These are phyloP conservation scores for Cladorhizidae sp. DNA, from an alignment of 37 sponge, comb jelly and placozoan genomes.

Conservation along the genomic window DNA sequence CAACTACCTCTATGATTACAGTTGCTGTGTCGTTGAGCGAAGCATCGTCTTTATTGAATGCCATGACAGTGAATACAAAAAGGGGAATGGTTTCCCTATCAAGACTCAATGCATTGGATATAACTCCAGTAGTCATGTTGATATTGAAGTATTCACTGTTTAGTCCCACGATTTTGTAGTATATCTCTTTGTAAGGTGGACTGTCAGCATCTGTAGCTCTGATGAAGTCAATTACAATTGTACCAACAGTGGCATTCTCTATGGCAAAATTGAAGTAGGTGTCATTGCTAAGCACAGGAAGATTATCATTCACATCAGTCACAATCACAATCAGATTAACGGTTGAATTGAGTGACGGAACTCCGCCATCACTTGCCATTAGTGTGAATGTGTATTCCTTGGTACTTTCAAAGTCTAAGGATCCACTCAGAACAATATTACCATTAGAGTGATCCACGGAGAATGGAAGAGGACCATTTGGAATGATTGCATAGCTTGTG, in stretches of 20 bases:
- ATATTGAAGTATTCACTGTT: slow-evolving; percentile 38
- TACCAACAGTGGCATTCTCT: slow-evolving; percentile 50
- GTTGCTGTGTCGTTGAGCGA: slow-evolving; percentile 18
- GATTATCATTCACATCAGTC: slow-evolving; percentile 83
- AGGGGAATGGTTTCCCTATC: slow-evolving; percentile 33
- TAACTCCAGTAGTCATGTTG: slow-evolving; percentile 23
- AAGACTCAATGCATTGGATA: slow-evolving; percentile 17
- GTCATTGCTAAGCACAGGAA: slow-evolving; percentile 35
- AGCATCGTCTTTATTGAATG: slow-evolving; percentile 39
- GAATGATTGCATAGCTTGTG: slow-evolving; percentile 7
- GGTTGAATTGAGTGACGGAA: slow-evolving; percentile 36
- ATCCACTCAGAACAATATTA: slow-evolving; percentile 43
- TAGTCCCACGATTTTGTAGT: slow-evolving; percentile 19
- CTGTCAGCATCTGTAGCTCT: slow-evolving; percentile 54
- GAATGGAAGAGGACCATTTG: slow-evolving; percentile 33
- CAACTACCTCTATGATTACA: slow-evolving; percentile 45
- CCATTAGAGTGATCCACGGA: slow-evolving; percentile 34
- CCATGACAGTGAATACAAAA: slow-evolving; percentile 61
- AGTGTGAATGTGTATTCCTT: slow-evolving; percentile 27
- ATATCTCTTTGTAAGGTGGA: slow-evolving; percentile 33
- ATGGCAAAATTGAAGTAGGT: slow-evolving; percentile 30
- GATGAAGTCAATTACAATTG: slow-evolving; percentile 22
- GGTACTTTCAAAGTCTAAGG: slow-evolving; percentile 44
- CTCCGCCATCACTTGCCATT: slow-evolving; percentile 46
- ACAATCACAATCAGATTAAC: slow-evolving; percentile 46